Conservation (phyloP, 2,888 invertebrate species). For the Drosophila birchii region DNA sequence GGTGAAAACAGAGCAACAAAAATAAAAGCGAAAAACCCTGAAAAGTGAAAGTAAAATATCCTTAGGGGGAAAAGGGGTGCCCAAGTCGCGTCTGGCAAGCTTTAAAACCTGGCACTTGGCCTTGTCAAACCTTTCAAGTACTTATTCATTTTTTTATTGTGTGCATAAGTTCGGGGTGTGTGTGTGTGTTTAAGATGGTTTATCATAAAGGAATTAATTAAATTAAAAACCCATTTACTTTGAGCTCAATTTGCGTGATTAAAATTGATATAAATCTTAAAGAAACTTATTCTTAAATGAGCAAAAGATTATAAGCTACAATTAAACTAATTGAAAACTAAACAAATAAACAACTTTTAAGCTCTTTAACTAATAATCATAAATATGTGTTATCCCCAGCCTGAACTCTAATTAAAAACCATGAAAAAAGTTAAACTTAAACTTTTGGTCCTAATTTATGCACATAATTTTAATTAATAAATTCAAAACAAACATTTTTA, state of each 20-base stretch:
- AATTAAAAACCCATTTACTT: slow-evolving; percentile 23
- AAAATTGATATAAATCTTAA: slow-evolving; percentile 10
- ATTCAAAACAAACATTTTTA: slow-evolving; percentile 17
- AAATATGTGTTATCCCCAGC: not conserved
- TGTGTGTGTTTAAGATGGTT: slow-evolving; percentile 9
- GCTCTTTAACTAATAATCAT: too few relatives aligned
- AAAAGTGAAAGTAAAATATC: slow-evolving; percentile 8
- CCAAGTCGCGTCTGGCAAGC: slow-evolving; percentile 20
- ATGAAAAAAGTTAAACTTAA: not conserved
- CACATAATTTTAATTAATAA: slow-evolving; percentile 10
- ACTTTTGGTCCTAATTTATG: slow-evolving; percentile 3
- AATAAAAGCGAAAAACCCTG: slow-evolving; percentile 8
- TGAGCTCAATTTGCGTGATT: not conserved
- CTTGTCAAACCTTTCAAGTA: slow-evolving; percentile 17
- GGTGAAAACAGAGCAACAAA: slow-evolving; percentile 18
- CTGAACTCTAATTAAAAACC: slow-evolving; percentile 11
- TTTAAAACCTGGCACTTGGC: slow-evolving; percentile 16
- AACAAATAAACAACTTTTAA: not conserved
- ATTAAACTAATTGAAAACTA: slow-evolving; percentile 1
- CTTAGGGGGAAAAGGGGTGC: not conserved
- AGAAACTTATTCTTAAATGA: not conserved
- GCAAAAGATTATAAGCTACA: too few relatives aligned
- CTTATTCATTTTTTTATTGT: slow-evolving; percentile 13
- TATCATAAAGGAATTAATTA: slow-evolving; percentile 21
- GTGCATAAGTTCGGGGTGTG: slow-evolving; percentile 15